Evolutionary conservation across 2,888 invertebrate species (phyloP), one percentile per base, ranked within the genome.

Genomic region (Bembecia ichneumoniformis): DNA sequence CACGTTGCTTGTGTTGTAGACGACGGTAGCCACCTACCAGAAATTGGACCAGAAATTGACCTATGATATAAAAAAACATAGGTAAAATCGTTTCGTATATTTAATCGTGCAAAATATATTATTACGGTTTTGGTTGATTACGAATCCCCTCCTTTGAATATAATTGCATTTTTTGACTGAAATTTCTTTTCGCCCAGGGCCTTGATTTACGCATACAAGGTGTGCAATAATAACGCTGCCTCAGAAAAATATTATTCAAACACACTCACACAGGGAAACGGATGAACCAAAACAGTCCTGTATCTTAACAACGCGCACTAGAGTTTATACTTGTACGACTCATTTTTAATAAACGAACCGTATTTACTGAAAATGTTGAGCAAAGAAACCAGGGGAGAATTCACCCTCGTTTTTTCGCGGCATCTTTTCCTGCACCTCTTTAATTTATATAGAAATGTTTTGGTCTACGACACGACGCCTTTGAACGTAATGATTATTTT

Each of bases 131-230:
- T 28, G 28, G 28, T 28, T 28, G 28, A 28, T 28, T 28, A 28
- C 9, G 7, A 28, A 28, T 7, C 66, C 52, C 69, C 61, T 71
- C 71, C 61, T 79, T 77, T 83, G 81, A 82, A 81, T 82, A 81
- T 84, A 84, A 84, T 84, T 86, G 86, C 83, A 83, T 84, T 79
- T 84, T 80, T 86, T 81, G 76, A 75, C 72, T 81, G 75, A 81
- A 82, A 82, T 86, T 80, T 79, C 71, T 66, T 71, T 66, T 73
- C 68, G 81, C 87, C 80, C 68, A 71, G 60, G 71, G 83, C 86
- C 71, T 82, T 87, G 88, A 87, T 88, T 88, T 88, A 88, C 87
- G 87, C 82, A 79, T 84, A 78, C 87, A 82, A 83, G 86, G 86
- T 86, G 87, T 84, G 82, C 83, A 84, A 82, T 83, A 87, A 87